A percentile compares a stretch with the other conserved stretches of the same genome.
These are phyloP conservation scores for Chlorocebus sabaeus DNA, from an alignment of 2,113 vertebrate genomes.

Conservation along the genomic window DNA sequence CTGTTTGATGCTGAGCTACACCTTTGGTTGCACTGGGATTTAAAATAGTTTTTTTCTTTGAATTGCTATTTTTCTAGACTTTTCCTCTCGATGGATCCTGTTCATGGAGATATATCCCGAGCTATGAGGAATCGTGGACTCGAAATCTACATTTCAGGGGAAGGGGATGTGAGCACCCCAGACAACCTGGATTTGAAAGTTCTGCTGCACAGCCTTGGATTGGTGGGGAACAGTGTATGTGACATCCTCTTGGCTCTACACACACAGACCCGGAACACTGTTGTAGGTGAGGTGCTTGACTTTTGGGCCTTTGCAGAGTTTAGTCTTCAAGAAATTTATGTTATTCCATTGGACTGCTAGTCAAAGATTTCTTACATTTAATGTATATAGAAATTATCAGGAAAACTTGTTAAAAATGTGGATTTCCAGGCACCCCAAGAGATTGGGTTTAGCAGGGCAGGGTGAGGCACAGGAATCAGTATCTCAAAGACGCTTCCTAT, in stretches of 20 bases:
- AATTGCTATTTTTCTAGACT: constrained; percentile 84
- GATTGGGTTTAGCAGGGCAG: background rate
- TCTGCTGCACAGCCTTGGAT: constrained; percentile 90
- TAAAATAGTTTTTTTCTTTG: background rate
- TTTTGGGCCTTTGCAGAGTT: background rate
- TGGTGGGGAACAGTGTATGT: constrained; percentile 91
- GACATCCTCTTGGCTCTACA: constrained; percentile 90
- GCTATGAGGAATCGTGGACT: constrained; percentile 98
- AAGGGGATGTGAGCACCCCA: constrained; percentile 83
- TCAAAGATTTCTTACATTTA: background rate
- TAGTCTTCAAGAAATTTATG: background rate
- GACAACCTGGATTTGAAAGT: constrained; percentile 91
- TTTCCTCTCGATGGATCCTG: constrained; percentile 97
- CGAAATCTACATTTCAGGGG: constrained; percentile 93
- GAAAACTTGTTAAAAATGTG: background rate
- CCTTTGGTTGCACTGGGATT: background rate
- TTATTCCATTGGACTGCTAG: background rate
- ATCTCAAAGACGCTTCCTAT: background rate
- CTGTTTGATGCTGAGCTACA: background rate
- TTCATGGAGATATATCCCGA: constrained; percentile 95
- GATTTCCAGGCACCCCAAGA: background rate
- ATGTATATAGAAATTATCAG: background rate
- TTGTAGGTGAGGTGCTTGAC: constrained; percentile 87
- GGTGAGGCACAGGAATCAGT: background rate
- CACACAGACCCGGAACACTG: constrained; percentile 83